Conservation (phyloP, 2,888 invertebrate species). For the Chydorus sphaericus region DNA sequence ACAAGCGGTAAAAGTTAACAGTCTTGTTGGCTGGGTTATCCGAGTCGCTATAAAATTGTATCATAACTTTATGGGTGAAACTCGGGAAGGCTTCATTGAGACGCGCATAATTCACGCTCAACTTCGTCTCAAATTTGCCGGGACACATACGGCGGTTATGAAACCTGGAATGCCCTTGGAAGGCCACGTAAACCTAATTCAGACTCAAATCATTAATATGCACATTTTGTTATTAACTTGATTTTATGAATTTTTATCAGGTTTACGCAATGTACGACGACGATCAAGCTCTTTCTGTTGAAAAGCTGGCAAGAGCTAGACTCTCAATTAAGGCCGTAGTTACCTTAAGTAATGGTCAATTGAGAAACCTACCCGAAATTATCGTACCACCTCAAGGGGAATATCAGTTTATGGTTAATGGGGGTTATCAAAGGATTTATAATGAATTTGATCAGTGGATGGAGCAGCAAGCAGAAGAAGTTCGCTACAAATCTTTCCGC, state of each 20-base stretch:
- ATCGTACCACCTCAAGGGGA: constrained; percentile 12
- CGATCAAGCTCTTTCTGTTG: constrained; percentile 24
- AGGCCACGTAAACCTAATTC: constrained; percentile 31
- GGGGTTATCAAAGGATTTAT: not conserved
- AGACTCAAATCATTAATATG: not conserved
- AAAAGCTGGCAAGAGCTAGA: constrained; percentile 23
- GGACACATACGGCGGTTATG: constrained; percentile 34
- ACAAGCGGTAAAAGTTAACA: not conserved
- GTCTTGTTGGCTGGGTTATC: constrained; percentile 7
- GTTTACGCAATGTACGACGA: constrained; percentile 26
- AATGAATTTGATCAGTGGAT: constrained; percentile 2
- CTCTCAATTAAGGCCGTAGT: constrained; percentile 15
- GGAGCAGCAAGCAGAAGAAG: constrained; percentile 8
- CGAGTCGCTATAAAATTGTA: constrained; percentile 7
- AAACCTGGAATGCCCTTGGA: constrained; percentile 37
- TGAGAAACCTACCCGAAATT: constrained; percentile 7
- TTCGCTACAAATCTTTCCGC: constrained; percentile 5
- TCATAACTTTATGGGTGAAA: constrained; percentile 17
- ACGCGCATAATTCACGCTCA: constrained; percentile 33
- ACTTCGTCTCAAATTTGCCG: constrained; percentile 33
- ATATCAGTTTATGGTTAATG: not conserved
- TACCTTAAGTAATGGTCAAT: constrained; percentile 3
- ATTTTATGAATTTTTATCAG: constrained; percentile 18
- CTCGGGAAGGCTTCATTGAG: constrained; percentile 28
- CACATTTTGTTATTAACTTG: not conserved